phyloP scores from a whole-genome alignment of 2,888 invertebrate genomes.

The Serripes groenlandicus region DNA sequence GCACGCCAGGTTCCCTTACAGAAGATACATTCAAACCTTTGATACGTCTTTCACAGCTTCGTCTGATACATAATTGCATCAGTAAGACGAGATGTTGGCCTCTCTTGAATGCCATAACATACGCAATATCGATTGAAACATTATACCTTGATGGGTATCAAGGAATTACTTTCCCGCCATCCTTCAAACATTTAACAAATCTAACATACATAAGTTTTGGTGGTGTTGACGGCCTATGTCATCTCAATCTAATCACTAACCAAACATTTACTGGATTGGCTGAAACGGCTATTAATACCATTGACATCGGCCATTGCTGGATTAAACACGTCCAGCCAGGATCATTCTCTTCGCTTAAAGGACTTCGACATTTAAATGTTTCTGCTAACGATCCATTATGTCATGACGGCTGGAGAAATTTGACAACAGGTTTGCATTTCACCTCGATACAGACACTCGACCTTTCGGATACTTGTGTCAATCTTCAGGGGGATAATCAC shows the following conservation, averaged over 20 bases:
- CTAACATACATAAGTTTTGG: background rate
- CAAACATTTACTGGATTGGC: slow-evolving; percentile 6
- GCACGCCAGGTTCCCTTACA: background rate
- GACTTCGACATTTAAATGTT: background rate
- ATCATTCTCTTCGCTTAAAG: background rate
- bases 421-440: background rate
- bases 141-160: background rate
- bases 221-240: background rate
- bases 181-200: background rate
- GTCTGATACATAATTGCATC: background rate
- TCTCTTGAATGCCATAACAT: background rate
- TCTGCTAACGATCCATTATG: background rate
- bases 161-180: background rate
- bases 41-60: background rate
- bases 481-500: background rate
- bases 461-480: background rate
- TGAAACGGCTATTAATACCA: background rate
- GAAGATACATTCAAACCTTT: background rate
- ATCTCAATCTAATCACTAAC: slow-evolving; percentile 5
- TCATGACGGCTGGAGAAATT: slow-evolving; percentile 9
- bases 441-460: background rate
- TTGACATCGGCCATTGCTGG: background rate
- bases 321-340: background rate
- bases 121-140: background rate
- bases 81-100: background rate